phyloP scores from a whole-genome alignment of 2,113 vertebrate species.

The Callaeas wilsoni region DNA sequence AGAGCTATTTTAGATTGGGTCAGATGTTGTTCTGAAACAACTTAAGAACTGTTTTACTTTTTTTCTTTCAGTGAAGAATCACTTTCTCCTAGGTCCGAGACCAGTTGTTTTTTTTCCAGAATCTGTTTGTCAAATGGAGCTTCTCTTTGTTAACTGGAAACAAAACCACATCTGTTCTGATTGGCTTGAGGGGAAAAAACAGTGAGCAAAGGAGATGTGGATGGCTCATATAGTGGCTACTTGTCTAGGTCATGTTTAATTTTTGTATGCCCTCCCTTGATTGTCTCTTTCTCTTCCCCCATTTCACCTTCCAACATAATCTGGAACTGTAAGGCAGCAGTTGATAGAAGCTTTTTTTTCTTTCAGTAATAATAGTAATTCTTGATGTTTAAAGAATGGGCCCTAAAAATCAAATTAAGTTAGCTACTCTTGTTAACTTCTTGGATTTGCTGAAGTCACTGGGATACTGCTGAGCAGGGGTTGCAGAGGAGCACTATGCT shows the following conservation, averaged over 20 bases:
- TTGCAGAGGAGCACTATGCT: not conserved
- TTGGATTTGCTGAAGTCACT: not conserved
- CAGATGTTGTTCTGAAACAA: not conserved
- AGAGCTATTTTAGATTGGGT: not conserved
- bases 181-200: not conserved
- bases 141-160: conserved; percentile 6
- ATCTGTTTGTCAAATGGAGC: not conserved
- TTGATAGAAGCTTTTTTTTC: not conserved
- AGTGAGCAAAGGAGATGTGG: not conserved
- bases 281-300: not conserved
- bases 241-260: not conserved
- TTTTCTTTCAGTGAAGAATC: not conserved
- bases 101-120: not conserved
- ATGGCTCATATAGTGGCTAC: not conserved
- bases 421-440: not conserved
- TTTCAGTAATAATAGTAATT: not conserved
- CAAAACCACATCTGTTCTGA: not conserved
- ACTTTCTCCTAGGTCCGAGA: not conserved
- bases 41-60: not conserved
- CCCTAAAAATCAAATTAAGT: not conserved
- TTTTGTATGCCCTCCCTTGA: not conserved
- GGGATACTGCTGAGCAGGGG: not conserved
- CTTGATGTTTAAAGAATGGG: not conserved
- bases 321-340: not conserved
- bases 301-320: not conserved